phyloP scores from a whole-genome alignment of 2,888 invertebrate genomes.

The Ceriagrion tenellum region DNA sequence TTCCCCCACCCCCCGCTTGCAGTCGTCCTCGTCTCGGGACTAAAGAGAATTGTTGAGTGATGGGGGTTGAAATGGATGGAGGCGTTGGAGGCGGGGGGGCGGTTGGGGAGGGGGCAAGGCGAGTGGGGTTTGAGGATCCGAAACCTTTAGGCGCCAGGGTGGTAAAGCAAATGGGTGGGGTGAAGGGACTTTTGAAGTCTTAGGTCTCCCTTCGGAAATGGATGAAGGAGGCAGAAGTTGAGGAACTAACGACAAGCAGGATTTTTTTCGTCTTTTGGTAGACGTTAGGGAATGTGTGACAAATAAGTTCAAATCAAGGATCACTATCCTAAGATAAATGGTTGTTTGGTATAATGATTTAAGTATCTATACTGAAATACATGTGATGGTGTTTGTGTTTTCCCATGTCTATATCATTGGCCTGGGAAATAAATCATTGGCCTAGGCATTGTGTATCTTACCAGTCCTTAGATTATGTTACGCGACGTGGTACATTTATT shows the following conservation, averaged over 20 bases:
- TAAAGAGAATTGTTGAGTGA: constrained; percentile 44
- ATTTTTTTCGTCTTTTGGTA: constrained; percentile 24
- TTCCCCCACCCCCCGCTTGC: background rate
- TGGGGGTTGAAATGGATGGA: constrained; percentile 15
- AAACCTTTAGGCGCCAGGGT: constrained; percentile 61
- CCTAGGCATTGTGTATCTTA: background rate
- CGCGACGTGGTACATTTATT: background rate
- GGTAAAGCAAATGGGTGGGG: constrained; percentile 31
- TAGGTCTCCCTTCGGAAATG: constrained; percentile 2
- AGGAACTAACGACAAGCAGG: background rate
- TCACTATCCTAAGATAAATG: constrained; percentile 7
- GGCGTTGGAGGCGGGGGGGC: background rate
- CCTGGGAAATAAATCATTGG: background rate
- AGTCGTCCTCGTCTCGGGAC: background rate
- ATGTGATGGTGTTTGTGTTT: background rate
- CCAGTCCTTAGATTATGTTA: background rate
- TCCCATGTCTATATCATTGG: background rate
- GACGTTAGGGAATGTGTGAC: constrained; percentile 26
- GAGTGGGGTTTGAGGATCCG: background rate
- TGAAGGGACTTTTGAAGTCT: background rate
- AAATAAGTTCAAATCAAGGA: constrained; percentile 33
- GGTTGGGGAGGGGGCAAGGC: background rate
- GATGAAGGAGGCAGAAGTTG: background rate
- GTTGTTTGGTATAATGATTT: background rate
- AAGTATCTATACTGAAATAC: background rate